Evolutionary conservation across 2,888 invertebrate genomes (phyloP).

Genomic region (Invenusta paracnida): DNA sequence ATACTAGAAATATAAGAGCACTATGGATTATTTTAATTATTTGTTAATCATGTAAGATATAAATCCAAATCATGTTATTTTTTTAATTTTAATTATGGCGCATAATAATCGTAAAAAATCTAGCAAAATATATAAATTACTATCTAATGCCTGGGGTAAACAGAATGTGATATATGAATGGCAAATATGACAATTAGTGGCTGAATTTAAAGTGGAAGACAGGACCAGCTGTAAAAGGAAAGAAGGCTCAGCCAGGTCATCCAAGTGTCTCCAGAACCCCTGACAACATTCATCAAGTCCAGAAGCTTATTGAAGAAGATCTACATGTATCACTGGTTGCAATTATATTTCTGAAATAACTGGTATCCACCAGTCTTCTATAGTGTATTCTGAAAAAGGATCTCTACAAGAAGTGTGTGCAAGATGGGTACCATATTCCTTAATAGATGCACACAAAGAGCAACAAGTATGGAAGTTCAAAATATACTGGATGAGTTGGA

Average conservation of each 20-base stretch:
- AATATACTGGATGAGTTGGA: constrained; percentile 18
- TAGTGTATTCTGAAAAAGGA: constrained; percentile 2
- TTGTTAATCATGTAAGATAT: constrained; percentile 15
- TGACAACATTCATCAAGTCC: constrained; percentile 17
- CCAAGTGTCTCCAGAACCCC: neutral
- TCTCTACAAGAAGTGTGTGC: constrained; percentile 24
- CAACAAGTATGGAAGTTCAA: neutral
- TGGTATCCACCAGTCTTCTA: neutral
- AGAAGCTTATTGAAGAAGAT: constrained; percentile 19
- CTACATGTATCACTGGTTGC: constrained; percentile 17
- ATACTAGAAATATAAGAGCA: no score
- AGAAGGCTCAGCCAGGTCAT: constrained; percentile 30
- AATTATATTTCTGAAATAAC: neutral
- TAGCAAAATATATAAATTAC: constrained; percentile 5
- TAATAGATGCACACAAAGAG: neutral
- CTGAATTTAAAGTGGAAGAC: neutral
- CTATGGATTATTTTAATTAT: neutral
- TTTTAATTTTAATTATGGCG: constrained; percentile 15
- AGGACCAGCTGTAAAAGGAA: neutral
- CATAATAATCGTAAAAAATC: constrained; percentile 1
- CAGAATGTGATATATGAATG: constrained; percentile 10
- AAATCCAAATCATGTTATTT: neutral
- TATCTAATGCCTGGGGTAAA: constrained; percentile 6
- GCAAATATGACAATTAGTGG: constrained; percentile 2
- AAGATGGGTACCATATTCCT: constrained; percentile 24